Percentiles rank a stretch among this genome's conserved stretches.
Conservation (phyloP, 2,113 vertebrate species). For the Cervus canadensis region DNA sequence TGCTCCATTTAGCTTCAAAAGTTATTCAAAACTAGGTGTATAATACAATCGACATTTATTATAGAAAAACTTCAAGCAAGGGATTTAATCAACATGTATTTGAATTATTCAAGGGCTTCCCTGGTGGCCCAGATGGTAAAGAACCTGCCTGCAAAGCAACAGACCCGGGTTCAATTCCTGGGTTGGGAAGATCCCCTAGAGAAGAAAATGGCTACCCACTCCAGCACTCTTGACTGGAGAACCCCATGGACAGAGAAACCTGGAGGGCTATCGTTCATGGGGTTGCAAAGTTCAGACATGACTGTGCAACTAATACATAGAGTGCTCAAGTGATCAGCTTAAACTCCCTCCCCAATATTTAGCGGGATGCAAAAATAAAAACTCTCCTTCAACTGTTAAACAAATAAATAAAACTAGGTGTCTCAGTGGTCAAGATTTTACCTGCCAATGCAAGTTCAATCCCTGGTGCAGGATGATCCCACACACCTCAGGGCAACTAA, state of each 20-base stretch:
- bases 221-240: not conserved
- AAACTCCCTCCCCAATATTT: not conserved
- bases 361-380: not conserved
- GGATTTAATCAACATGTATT: not conserved
- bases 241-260: not conserved
- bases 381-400: not conserved
- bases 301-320: not conserved
- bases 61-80: not conserved
- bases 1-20: not conserved
- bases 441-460: not conserved
- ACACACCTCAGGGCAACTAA: not conserved
- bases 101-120: not conserved
- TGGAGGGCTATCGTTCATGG: not conserved
- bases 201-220: not conserved
- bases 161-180: not conserved
- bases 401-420: not conserved
- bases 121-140: not conserved
- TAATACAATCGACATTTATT: not conserved
- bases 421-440: not conserved
- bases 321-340: not conserved
- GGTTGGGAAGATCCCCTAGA: not conserved
- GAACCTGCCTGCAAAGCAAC: not conserved
- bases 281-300: not conserved
- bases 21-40: not conserved
- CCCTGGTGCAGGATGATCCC: not conserved